These are phyloP conservation scores for Scelioninae gen. 1 DNA, from an alignment of 2,888 invertebrate genomes.

Conservation along the genomic window DNA sequence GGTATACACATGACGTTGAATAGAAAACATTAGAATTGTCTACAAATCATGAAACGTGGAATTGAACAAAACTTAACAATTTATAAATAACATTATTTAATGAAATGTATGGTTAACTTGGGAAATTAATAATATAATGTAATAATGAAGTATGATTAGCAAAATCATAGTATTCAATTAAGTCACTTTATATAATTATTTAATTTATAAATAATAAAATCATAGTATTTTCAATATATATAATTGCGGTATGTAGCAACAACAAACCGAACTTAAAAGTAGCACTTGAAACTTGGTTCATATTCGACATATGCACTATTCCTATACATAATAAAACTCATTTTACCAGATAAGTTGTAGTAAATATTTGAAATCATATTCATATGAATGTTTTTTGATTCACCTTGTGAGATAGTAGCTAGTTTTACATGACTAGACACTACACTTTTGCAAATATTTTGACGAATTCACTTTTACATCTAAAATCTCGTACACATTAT, in stretches of 20 bases:
- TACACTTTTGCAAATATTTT: neutral
- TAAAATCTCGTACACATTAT: too few relatives aligned
- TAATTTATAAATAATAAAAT: neutral
- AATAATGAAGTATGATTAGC: too few relatives aligned
- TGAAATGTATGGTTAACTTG: too few relatives aligned
- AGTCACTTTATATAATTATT: neutral
- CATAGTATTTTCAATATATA: neutral
- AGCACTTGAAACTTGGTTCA: slow-evolving; percentile 7
- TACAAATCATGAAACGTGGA: too few relatives aligned
- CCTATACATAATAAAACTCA: slow-evolving; percentile 5
- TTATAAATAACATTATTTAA: too few relatives aligned
- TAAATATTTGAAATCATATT: slow-evolving; percentile 1
- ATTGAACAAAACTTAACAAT: too few relatives aligned
- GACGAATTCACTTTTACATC: neutral
- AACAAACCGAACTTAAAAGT: neutral
- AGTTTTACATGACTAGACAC: neutral
- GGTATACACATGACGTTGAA: too few relatives aligned
- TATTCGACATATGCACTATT: slow-evolving; percentile 1
- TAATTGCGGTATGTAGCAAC: neutral
- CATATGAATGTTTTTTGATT: slow-evolving; percentile 5
- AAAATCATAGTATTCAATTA: too few relatives aligned
- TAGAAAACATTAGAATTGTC: too few relatives aligned
- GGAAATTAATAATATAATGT: too few relatives aligned
- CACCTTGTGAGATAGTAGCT: neutral
- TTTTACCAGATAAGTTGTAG: slow-evolving; percentile 3